phyloP scores from a whole-genome alignment of 2,113 vertebrate species.

The Dromiciops gliroides region DNA sequence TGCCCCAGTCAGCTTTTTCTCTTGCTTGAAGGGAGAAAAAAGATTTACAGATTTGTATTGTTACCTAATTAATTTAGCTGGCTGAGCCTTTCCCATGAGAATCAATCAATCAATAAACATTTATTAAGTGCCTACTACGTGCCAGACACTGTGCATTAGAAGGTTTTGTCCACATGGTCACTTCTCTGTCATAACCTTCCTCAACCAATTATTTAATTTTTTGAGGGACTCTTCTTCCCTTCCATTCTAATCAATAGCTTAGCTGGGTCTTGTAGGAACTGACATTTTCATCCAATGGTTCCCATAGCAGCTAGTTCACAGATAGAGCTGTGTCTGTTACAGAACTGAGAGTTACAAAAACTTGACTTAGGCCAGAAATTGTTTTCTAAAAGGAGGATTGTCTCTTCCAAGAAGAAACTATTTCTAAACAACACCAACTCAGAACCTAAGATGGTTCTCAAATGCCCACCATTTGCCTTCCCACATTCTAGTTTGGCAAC shows the following conservation, averaged over 20 bases:
- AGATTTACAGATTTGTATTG: neutral
- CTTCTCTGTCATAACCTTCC: neutral
- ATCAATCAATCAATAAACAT: neutral
- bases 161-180: neutral
- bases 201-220: neutral
- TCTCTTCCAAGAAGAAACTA: neutral
- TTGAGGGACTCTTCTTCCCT: neutral
- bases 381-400: neutral
- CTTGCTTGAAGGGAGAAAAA: neutral
- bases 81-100: neutral
- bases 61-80: neutral
- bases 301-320: neutral
- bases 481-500: neutral
- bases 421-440: neutral
- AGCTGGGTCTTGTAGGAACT: neutral
- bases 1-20: neutral
- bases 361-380: neutral
- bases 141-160: neutral
- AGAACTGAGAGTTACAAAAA: neutral
- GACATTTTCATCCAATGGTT: neutral
- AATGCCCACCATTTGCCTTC: neutral
- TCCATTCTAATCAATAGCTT: neutral
- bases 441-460: neutral
- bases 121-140: neutral
- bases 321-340: neutral